Conservation (phyloP, 2,797 vertebrate genomes). For the Salarias fasciatus region DNA sequence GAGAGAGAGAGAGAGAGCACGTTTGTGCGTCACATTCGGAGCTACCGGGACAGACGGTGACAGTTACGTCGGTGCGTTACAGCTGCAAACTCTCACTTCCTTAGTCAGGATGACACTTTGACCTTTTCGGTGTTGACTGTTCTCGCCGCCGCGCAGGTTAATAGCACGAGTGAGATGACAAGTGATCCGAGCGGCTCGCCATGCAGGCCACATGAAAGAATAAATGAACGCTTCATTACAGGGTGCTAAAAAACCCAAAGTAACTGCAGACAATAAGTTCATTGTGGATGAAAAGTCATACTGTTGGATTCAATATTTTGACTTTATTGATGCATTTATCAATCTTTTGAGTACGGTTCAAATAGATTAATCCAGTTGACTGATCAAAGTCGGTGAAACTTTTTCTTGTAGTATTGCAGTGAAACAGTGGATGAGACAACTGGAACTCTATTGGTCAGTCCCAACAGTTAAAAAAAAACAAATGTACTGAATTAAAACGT, state of each 20-base stretch:
- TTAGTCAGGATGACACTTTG: slow-evolving; percentile 45
- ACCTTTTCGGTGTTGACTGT: slow-evolving; percentile 67
- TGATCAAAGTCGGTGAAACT: too few species aligned
- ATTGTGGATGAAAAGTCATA: slow-evolving; percentile 14
- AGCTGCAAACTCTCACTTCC: slow-evolving; percentile 59
- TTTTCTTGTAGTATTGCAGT: too few species aligned
- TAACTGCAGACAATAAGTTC: slow-evolving; percentile 1
- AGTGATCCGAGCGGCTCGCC: slow-evolving; percentile 32
- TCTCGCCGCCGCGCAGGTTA: slow-evolving; percentile 49
- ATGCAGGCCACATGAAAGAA: slow-evolving; percentile 46
- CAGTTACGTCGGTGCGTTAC: slow-evolving; percentile 56
- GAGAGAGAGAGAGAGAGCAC: not conserved
- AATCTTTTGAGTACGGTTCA: too few species aligned
- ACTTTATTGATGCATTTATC: not conserved
- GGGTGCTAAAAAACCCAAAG: not conserved
- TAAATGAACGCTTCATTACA: slow-evolving; percentile 50
- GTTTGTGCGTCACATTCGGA: slow-evolving; percentile 29
- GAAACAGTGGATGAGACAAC: too few species aligned
- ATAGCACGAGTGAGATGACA: slow-evolving; percentile 51
- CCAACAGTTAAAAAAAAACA: too few species aligned
- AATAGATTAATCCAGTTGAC: too few species aligned
- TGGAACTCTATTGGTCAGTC: too few species aligned
- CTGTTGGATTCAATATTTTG: slow-evolving; percentile 6
- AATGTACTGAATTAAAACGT: too few species aligned
- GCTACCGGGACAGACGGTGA: slow-evolving; percentile 39